phyloP scores from a whole-genome alignment of 2,797 vertebrate species.

The Lepilemur ruficaudatus region DNA sequence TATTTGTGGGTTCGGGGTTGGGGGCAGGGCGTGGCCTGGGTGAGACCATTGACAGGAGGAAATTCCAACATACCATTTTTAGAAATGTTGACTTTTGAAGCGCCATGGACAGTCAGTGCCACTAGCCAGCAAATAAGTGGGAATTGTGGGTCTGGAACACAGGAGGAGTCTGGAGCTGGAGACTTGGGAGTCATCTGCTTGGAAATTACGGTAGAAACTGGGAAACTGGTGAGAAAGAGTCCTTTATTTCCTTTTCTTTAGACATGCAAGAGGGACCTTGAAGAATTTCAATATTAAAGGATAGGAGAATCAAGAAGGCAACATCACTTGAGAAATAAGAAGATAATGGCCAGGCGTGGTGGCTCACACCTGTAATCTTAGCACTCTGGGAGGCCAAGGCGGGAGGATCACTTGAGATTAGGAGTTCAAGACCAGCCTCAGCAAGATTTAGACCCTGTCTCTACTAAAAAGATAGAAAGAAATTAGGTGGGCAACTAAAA shows the following conservation, averaged over 20 bases:
- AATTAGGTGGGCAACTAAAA: too few relatives aligned
- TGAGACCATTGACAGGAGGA: neutral
- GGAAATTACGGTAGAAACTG: neutral
- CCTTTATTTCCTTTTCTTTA: neutral
- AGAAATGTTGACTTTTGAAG: neutral
- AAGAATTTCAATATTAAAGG: neutral
- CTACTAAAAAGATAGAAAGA: too few relatives aligned
- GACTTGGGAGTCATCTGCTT: neutral
- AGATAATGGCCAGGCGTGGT: too few relatives aligned
- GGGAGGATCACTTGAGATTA: too few relatives aligned
- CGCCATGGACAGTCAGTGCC: neutral
- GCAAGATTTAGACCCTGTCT: too few relatives aligned
- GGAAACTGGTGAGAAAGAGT: neutral
- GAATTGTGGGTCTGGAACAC: neutral
- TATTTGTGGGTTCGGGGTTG: too few relatives aligned
- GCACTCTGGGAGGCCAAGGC: too few relatives aligned
- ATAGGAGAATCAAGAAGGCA: neutral
- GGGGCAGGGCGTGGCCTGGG: fast-evolving
- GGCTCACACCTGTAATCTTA: too few relatives aligned
- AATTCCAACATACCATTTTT: neutral
- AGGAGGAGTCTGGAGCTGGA: neutral
- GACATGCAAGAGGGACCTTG: neutral
- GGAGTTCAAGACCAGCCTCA: too few relatives aligned
- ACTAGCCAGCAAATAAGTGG: neutral
- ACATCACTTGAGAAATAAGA: neutral